Evolutionary conservation across 2,113 vertebrate species (phyloP), one percentile per base, ranked within the genome.

Genomic region (Corydoras maculifer): DNA sequence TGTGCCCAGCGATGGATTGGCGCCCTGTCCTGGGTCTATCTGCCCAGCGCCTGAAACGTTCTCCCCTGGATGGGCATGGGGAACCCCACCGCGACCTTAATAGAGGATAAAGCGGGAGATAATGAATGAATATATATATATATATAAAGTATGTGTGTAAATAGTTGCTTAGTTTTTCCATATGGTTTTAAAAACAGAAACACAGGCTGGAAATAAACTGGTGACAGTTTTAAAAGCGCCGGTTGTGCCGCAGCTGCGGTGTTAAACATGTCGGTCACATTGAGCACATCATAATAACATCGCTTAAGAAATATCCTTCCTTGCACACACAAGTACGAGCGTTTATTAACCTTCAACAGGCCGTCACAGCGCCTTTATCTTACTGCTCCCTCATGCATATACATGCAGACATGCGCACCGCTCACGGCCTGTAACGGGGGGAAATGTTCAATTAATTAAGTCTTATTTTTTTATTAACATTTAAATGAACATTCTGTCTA

Each of bases 171-270:
- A 63, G 53, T 63, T 55, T 65, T 54, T 81, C 81, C 82, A 83
- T 84, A 84, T 84, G 82, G 81, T 81, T 74, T 75, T 43, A 5
- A 76, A 85, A 73, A 84, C 84, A 84, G 82, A 75, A 73, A 61
- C 6, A 15, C 65, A 69, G 69, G 73, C 55, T 75, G 74, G 78
- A 83, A 80, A 82, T 87, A 82, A 60, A 79, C 79, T 83, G 65
- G 70, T 79, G 74, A 79, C 77, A 72, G 64, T 77, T 82, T 77
- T 49, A 77, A 77, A 65, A 70, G 25, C 62, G 75, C 79, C 77
- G 80, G 69, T 61, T 72, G 65, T 60, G 49, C 70, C 72, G 61
- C 65, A 75, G 75, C 77, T 78, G 65, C 65, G 61, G 65, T 12
- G 61, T 65, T 72, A 74, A 75, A 68, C 77, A 75, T 78, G 73